phyloP scores from a whole-genome alignment of 2,113 vertebrate genomes.

The Equus przewalskii region DNA sequence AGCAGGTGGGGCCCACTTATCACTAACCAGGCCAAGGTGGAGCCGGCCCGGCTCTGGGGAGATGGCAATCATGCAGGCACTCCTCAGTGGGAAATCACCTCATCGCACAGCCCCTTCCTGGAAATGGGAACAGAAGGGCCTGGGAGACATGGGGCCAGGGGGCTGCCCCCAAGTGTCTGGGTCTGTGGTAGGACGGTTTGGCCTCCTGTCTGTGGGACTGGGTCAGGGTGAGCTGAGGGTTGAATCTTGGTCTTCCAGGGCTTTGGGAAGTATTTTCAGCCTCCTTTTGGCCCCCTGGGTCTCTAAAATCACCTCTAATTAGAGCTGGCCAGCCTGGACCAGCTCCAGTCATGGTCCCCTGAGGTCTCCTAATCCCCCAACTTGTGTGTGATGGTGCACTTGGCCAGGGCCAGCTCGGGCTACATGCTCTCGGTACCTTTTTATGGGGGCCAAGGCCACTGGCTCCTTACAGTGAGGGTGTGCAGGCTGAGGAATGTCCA shows the following conservation, averaged over 20 bases:
- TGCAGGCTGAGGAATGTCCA: not conserved
- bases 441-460: not conserved
- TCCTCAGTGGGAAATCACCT: constrained; percentile 78
- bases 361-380: not conserved
- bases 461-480: not conserved
- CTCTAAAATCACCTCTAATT: not conserved
- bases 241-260: not conserved
- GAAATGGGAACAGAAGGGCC: not conserved
- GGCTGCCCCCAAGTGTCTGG: not conserved
- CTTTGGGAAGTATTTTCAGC: not conserved
- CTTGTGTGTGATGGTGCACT: not conserved
- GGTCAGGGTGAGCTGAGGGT: not conserved
- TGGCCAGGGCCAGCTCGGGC: not conserved
- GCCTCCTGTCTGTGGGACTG: not conserved
- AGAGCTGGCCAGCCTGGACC: not conserved
- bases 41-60: constrained; percentile 1
- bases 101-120: not conserved
- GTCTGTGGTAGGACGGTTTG: not conserved
- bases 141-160: not conserved
- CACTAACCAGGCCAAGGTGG: constrained; percentile 69
- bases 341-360: not conserved
- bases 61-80: constrained; percentile 6
- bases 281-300: not conserved
- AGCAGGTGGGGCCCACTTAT: constrained; percentile 79
- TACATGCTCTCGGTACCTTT: not conserved